Conservation (phyloP, 2,113 vertebrate species). For the Chascanopsetta lugubris region DNA sequence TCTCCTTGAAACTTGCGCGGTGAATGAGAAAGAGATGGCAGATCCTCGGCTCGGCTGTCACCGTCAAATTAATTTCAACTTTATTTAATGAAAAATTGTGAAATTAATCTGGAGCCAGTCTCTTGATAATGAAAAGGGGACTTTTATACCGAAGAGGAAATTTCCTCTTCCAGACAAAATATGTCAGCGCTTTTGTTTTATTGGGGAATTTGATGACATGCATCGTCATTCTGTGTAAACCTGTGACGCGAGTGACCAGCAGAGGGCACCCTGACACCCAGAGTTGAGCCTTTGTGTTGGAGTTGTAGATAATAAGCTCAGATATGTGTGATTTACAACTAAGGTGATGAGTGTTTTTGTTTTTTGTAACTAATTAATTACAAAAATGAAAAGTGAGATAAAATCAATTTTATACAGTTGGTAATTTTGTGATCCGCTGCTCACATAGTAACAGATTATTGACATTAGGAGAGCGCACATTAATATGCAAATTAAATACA, state of each 20-base stretch:
- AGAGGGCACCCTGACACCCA: conserved; percentile 70
- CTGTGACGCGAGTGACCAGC: conserved; percentile 49
- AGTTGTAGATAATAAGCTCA: conserved; percentile 1
- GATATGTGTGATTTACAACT: conserved; percentile 20
- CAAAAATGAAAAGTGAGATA: conserved; percentile 26
- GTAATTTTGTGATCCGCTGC: conserved; percentile 17
- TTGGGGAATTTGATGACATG: conserved; percentile 3
- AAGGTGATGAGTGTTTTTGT: conserved; percentile 13
- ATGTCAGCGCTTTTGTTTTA: neutral
- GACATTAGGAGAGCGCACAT: too few species aligned
- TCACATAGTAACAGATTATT: conserved; percentile 11
- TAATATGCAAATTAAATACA: too few species aligned
- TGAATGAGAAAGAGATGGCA: conserved; percentile 57
- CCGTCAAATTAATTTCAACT: conserved; percentile 34
- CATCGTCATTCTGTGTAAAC: neutral
- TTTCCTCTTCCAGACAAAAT: neutral
- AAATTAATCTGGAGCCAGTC: neutral
- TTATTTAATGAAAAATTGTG: conserved; percentile 5
- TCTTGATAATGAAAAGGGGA: neutral
- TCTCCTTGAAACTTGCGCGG: conserved; percentile 28
- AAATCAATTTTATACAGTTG: conserved; percentile 11
- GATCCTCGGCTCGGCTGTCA: conserved; percentile 55
- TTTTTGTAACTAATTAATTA: conserved; percentile 38
- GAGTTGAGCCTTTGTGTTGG: neutral
- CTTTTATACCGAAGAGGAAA: too few species aligned